Percentiles rank a stretch among this genome's conserved stretches.
Evolutionary conservation across 2,113 vertebrate genomes (phyloP).

Genomic region (Microtus montanus): DNA sequence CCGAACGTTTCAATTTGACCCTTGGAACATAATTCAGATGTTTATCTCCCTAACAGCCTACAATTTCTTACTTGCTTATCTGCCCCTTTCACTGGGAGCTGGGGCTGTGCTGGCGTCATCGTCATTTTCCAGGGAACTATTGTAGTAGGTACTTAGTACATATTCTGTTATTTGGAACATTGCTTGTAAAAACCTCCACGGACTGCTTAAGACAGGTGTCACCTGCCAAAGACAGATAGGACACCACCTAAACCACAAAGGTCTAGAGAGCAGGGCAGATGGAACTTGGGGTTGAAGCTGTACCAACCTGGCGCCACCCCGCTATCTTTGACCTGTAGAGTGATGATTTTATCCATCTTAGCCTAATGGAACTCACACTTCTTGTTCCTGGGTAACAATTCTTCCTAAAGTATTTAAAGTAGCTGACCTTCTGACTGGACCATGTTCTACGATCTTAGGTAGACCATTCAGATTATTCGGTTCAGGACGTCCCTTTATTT

Average conservation of each 20-base stretch:
- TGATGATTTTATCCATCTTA: not conserved
- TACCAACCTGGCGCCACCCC: not conserved
- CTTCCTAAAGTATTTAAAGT: constrained; percentile 22
- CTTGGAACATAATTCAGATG: not conserved
- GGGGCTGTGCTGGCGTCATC: not conserved
- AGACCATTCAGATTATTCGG: not conserved
- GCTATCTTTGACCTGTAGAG: not conserved
- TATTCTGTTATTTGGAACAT: not conserved
- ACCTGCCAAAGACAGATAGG: not conserved
- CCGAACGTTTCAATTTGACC: not conserved
- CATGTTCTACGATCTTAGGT: not conserved
- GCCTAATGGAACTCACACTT: constrained; percentile 9
- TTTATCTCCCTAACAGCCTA: not conserved
- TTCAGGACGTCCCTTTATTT: not conserved
- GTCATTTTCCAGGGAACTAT: constrained; percentile 2
- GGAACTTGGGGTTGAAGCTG: not conserved
- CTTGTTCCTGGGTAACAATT: not conserved
- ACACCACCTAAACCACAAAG: not conserved
- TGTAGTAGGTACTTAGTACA: not conserved
- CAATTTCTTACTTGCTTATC: constrained; percentile 24
- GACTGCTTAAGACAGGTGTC: not conserved
- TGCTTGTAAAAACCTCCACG: not conserved
- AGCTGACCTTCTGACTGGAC: not conserved
- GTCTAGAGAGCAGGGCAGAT: not conserved
- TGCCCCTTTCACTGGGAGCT: not conserved